Evolutionary conservation across 2,888 invertebrate genomes (phyloP), one percentile per base, ranked within the genome.

Genomic region (Keiferia lycopersicella): DNA sequence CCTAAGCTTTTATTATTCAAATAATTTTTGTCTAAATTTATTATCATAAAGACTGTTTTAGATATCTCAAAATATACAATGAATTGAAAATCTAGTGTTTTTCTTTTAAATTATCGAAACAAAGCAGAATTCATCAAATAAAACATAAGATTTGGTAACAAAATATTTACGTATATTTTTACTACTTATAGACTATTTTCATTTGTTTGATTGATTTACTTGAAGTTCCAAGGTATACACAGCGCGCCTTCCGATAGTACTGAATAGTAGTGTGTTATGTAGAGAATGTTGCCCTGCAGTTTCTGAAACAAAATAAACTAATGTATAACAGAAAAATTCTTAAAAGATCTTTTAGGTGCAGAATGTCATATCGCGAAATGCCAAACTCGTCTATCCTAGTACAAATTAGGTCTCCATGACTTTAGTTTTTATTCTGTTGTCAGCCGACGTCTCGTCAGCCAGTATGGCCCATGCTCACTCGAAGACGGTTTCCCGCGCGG

Each of bases 221-320:
- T 94, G 93, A 96, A 98, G 86, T 98, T 96, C 98, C 98, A 98
- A 18, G 98, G 98, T 82, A 98, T 95, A 80, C 98, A 98, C 63
- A 98, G 93, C 64, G 96, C 95, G 0, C 98, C 98, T 84, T 98
- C 98, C 0, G 95, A 95, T 79, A 98, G 92, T 59, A 98, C 96
- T 0, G 98, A 97, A 82, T 98, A 98, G 86, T 98, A 98, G 80
- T 97, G 97, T 0, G 98, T 96, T 63, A 98, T 94, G 81, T 95
- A 95, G 2, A 98, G 85, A 73, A 95, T 94, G 59, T 95, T 93
- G 59, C 95, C 95, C 67, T 93, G 89, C n/a, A 96, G 86, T 76
- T 88, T 85, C 84, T 92, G 91, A 63, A 88, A 91, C 76, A 74
- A 73, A 65, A 67, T 41, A 6, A 39, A 61, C 62, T 26, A 56